A percentile compares a stretch with the other conserved stretches of the same genome.
These are phyloP conservation scores for Zapornia atra DNA, from an alignment of 2,113 vertebrate species.

Conservation along the genomic window DNA sequence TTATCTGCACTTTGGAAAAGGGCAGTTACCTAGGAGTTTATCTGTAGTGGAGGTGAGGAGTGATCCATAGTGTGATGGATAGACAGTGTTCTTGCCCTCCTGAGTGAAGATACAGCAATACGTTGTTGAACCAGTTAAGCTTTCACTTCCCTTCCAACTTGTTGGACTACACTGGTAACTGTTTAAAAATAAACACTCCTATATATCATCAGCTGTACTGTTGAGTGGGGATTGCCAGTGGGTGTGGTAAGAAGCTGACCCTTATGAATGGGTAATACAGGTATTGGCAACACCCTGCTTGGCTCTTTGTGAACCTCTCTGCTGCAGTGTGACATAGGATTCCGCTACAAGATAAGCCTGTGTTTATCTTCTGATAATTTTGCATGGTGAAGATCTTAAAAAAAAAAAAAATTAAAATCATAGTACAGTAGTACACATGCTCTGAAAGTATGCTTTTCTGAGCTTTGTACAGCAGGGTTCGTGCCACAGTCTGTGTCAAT, in stretches of 20 bases:
- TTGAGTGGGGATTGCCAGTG: neutral
- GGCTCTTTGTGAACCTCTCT: neutral
- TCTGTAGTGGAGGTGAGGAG: neutral
- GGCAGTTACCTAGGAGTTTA: neutral
- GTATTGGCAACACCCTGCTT: neutral
- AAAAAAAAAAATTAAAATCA: neutral
- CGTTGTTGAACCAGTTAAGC: neutral
- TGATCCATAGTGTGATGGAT: neutral
- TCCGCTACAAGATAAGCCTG: neutral
- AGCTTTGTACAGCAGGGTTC: neutral
- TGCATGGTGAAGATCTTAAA: neutral
- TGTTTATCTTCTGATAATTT: neutral
- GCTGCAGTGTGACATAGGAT: fast-evolving
- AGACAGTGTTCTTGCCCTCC: neutral
- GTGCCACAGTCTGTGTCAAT: neutral
- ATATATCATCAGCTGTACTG: neutral
- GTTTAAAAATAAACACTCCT: neutral
- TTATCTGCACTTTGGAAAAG: neutral
- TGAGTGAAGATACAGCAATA: neutral
- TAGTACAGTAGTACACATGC: neutral
- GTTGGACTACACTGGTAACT: neutral
- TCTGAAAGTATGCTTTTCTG: neutral
- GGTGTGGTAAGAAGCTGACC: neutral
- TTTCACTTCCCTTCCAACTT: neutral
- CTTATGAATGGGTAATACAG: neutral